Base-by-base conservation (phyloP, 1,140 invertebrate genomes). In the Cataglyphis hispanica region DNA sequence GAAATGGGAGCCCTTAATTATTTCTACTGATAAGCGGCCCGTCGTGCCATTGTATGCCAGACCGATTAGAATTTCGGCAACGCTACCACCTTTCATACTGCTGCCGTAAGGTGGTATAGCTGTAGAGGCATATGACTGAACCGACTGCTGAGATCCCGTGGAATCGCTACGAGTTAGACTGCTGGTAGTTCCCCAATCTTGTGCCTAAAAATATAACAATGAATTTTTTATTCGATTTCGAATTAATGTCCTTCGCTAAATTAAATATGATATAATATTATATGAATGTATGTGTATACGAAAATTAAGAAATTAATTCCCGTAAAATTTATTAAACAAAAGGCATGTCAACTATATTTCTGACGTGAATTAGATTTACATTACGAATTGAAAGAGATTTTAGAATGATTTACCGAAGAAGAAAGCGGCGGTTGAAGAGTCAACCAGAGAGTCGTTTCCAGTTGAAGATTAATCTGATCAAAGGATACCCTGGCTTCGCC, bases 1-100 rank as follows among this genome's bases (percentile, higher is more conserved):
- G 94, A 99, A 99, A 95, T 99, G 98, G 86, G 98, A 99, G 77
- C 98, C 98, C 95, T 99, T 99, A 87, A 99, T 96, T 85, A 98
- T 97, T 95, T 99, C 98, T n/a, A 98, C 98, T 31, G 97, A 97
- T 1, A 99, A 96, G 90, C 98, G 96, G 22, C 98, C 98, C 0
- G 98, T 99, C 11, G 98, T 98, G 0, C 98, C 97, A 92, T 99
- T 99, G 93, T 99, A 99, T 80, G 98, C 97, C 63, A 99, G 95
- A 0, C 98, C 98, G 61, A 98, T 94, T 4, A 99, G 95, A 31
- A 99, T 96, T 93, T 99, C 98, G 19, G 98, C 98, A 25, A 98
- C 97, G 8, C 94, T 95, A 40, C 95, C 95, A 8, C 95, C 98
- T 97, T 84, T 98, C 98, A 95, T 98, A 96, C 95, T 98, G 95